Base-by-base conservation (phyloP, 2,113 vertebrate species). In the Empidonax alnorum region DNA sequence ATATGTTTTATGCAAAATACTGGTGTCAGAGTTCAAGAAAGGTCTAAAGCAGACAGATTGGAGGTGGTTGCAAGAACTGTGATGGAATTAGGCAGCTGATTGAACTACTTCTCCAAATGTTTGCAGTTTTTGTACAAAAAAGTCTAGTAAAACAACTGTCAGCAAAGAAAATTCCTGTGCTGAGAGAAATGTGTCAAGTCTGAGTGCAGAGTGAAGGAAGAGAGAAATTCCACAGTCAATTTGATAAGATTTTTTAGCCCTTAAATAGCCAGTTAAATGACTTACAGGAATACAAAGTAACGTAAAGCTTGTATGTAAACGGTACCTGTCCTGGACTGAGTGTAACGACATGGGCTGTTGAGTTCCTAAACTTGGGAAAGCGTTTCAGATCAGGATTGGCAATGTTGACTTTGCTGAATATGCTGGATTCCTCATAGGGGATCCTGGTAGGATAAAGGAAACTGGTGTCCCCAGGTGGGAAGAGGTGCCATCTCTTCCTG, bases 341-440 rank as follows among this genome's bases (percentile, higher is more conserved):
- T 1, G 98, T 99, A 79, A 99, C 98, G 2, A 95, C 35, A n/a
- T 99, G 98, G 25, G 97, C 97, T 52, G 91, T 97, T 93, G 98
- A 96, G 58, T 96, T 96, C 53, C 19, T 94, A 84, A 99, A 99
- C 22, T 93, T 58, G 0, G 99, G 99, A 88, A 98, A 99, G 74
- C 37, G 95, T 86, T 72, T 94, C 80, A 98, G 95, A 97, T 99
- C 99, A n/a, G 99, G 99, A 49, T 96, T 98, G 62, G 98, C 93
- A 81, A 99, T 91, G 5, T 97, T 98, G 92, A 99, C 98, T 98
- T 97, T 98, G 97, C 99, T 99, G 98, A 99, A 99, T 90, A 99
- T 61, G 3, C 99, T 99, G 44, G 99, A 99, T 98, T 99, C 99
- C 96, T 99, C 99, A 35, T 99, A 99, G 50, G 99, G 99, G 94